phyloP scores from a whole-genome alignment of 2,113 vertebrate species.

The Axis porcinus region DNA sequence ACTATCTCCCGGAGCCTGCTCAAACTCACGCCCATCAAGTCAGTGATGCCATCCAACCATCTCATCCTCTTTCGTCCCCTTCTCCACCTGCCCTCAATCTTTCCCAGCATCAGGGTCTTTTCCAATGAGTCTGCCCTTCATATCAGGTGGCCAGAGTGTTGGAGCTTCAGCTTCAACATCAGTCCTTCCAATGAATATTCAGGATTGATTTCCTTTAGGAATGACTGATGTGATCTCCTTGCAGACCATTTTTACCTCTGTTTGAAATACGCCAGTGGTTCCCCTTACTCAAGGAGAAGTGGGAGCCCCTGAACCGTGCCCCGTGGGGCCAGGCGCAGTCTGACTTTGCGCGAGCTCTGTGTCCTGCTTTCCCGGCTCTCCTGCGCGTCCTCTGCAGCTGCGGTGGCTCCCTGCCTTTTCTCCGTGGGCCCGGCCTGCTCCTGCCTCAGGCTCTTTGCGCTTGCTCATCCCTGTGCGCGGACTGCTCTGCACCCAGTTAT shows the following conservation, averaged over 20 bases:
- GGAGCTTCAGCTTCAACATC: background rate
- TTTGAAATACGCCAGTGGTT: fast-evolving
- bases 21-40: background rate
- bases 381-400: fast-evolving
- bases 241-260: background rate
- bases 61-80: background rate
- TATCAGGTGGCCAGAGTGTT: background rate
- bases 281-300: fast-evolving
- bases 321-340: fast-evolving
- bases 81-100: background rate
- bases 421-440: fast-evolving
- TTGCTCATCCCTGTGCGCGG: background rate
- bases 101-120: background rate
- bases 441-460: background rate
- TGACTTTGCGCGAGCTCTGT: fast-evolving
- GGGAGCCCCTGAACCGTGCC: background rate
- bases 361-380: background rate
- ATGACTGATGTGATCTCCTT: background rate
- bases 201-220: background rate
- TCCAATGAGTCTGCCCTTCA: background rate
- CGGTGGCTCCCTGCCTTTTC: fast-evolving
- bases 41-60: background rate
- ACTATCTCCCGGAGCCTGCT: fast-evolving
- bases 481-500: no score
- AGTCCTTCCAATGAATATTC: background rate